Base-by-base conservation (phyloP, 1,140 invertebrate genomes). In the Cydia pomonella region DNA sequence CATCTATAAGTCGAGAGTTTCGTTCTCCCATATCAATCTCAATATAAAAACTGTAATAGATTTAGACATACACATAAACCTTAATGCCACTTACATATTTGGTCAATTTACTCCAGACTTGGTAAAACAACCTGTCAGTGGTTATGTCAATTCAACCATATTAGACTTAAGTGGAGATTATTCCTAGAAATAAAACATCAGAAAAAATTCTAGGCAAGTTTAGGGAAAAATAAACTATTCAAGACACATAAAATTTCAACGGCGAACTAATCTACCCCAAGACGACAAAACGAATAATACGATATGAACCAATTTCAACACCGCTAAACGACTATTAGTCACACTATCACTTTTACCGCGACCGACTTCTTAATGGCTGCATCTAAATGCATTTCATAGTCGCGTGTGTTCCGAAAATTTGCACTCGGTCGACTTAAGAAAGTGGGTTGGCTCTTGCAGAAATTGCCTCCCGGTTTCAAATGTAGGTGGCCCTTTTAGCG, bases 401-500 rank as follows among this genome's bases (percentile, higher is more conserved):
- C 53, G 53, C 53, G 53, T 59, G 53, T 59, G 53, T 23, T 59
- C 53, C 53, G 53, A 59, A 59, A 59, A 59, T 59, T 59, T 59
- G 53, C 53, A 23, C 53, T 21, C 53, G 53, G 18, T 9, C 53
- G 18, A 59, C 9, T 21, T 59, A 59, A 23, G 21, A 59, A 59
- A 59, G 18, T 59, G 53, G 53, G 53, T 59, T 59, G 53, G n/a
- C 16, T 23, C 18, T 21, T 59, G 53, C n/a, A 21, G 53, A 9
- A 59, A 23, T 59, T 23, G 47, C n/a, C 23, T 23, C 53, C 53
- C 53, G 53, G 53, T 59, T 23, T 59, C 18, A 53, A 53, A 23
- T 59, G 53, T 59, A 23, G 21, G 53, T 59, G 53, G 53, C 53
- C 53, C 21, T 23, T 59, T 59, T 59, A 59, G 21, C 2, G 12